Base-by-base conservation (phyloP, 2,888 invertebrate genomes). In the Aleiodes alternator region DNA sequence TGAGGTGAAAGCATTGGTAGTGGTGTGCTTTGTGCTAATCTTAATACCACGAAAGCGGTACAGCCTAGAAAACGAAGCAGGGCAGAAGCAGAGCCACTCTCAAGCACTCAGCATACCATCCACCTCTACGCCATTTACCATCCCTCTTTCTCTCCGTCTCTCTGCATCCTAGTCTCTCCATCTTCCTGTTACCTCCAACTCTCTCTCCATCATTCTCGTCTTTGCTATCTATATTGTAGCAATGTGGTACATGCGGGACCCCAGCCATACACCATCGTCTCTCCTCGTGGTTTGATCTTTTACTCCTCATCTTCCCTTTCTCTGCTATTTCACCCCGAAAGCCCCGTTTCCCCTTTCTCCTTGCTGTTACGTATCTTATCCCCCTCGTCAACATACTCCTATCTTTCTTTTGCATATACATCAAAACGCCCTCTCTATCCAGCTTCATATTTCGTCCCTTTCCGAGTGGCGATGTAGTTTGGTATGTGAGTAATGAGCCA, bases 21-120 rank as follows among this genome's bases (percentile, higher is more conserved):
- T 74, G 59, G 76, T 72, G 82, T 81, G 84, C 85, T 85, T 83
- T 84, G 85, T 85, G 84, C 84, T 85, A 85, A 86, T 86, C 85
- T 85, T 85, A 86, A 86, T 86, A 85, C 84, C 82, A 81, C 82
- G 64, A n/a, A 55, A 53, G 72, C 68, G 64, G 70, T 72, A 59
- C 43, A 72, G 61, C 70, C 53, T 48, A 70, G 72, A 73, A 74
- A 53, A 69, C 73, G 71, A 69, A 72, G 76, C 75, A 23, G 78
- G 38, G 69, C 75, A 76, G 70, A 69, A 80, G 80, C 77, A 69
- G 74, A 83, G 83, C 82, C 79, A 82, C 83, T 82, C 77, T 70
- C 78, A 79, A 84, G 83, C 82, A 83, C 83, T 84, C 83, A 80
- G 80, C 72, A 77, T 74, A 74, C 72, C 75, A 56, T 69, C 59